These are phyloP conservation scores for Gracilinanus agilis DNA, from an alignment of 2,113 vertebrate genomes.

Conservation along the genomic window DNA sequence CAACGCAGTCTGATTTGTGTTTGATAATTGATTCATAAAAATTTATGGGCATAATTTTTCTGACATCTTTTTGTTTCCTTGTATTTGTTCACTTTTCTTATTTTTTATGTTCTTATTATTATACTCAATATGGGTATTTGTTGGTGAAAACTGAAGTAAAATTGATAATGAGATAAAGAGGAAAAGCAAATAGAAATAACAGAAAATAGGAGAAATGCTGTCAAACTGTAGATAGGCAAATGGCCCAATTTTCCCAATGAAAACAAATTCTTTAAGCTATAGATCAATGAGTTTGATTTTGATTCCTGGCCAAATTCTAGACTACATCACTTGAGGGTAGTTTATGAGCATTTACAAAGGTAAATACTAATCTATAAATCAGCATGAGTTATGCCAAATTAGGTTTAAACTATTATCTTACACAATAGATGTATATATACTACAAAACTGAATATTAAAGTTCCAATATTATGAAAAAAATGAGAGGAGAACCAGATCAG, in stretches of 20 bases:
- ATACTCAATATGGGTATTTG: neutral
- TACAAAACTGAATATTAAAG: no score
- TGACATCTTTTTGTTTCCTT: neutral
- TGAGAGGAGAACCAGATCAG: no score
- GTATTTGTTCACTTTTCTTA: neutral
- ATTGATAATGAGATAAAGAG: neutral
- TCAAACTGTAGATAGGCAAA: neutral
- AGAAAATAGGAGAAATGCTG: neutral
- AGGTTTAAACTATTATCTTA: neutral
- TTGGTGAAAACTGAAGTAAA: neutral
- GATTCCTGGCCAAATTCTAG: neutral
- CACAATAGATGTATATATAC: neutral
- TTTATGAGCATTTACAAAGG: neutral
- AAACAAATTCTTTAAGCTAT: neutral
- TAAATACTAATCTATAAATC: neutral
- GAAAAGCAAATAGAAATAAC: neutral
- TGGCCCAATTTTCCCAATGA: neutral
- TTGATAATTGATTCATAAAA: neutral
- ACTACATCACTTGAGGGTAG: neutral
- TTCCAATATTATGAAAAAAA: no score
- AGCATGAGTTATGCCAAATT: neutral
- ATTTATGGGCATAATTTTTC: neutral
- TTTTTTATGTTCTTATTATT: neutral
- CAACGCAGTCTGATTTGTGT: neutral
- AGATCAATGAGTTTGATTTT: neutral